These are phyloP conservation scores for Ceratina japonica DNA, from an alignment of 1,140 invertebrate genomes.

Conservation along the genomic window DNA sequence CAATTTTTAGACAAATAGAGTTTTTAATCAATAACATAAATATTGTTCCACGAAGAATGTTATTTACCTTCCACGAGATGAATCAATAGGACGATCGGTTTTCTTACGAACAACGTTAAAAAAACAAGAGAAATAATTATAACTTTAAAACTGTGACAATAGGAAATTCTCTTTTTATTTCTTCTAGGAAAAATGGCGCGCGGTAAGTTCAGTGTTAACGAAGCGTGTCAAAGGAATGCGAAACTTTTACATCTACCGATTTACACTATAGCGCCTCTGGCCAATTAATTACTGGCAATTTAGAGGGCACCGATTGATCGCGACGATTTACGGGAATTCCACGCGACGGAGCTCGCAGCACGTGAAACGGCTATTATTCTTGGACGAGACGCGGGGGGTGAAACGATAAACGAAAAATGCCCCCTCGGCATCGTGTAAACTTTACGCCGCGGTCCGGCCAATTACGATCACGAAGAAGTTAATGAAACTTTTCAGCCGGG, in stretches of 20 bases:
- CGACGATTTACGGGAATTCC: conserved; percentile 35
- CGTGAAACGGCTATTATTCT: conserved; percentile 41
- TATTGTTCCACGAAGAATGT: no score
- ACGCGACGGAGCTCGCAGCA: conserved; percentile 6
- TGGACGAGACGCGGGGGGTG: neutral
- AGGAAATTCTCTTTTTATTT: no score
- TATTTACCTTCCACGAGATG: no score
- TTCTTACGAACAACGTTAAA: no score
- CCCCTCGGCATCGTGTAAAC: neutral
- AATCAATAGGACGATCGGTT: no score
- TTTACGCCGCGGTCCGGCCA: neutral
- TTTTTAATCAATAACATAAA: no score
- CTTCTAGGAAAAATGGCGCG: no score
- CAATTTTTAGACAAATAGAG: no score
- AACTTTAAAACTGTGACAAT: no score
- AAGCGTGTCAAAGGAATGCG: no score
- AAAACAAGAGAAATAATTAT: no score
- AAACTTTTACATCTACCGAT: conserved; percentile 13
- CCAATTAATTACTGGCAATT: conserved; percentile 48
- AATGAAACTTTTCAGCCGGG: conserved; percentile 27
- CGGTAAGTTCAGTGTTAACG: no score
- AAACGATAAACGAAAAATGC: conserved; percentile 28
- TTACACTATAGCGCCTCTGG: conserved; percentile 11
- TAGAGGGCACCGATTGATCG: conserved; percentile 31
- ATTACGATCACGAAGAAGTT: conserved; percentile 38